Base-by-base conservation (phyloP, 2,797 vertebrate species). In the Eleutherodactylus coqui region DNA sequence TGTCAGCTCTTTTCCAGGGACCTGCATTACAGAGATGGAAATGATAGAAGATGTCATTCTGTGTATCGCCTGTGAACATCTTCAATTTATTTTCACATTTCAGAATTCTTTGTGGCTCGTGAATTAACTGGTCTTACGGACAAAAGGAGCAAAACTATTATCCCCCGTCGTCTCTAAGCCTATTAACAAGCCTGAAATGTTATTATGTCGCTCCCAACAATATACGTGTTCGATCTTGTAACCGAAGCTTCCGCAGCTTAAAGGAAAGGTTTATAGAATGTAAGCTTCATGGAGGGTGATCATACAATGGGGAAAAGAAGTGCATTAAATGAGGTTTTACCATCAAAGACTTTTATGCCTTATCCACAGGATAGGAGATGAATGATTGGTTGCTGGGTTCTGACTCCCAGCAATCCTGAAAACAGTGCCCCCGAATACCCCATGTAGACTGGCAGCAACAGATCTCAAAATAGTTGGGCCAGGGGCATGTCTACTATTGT, bases 41-140 rank as follows among this genome's bases (percentile, higher is more conserved):
- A 62, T 49, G 58, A 83, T 41, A 32, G 86, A 41, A 41, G 75
- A 64, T 64, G 43, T 79, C 41, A 84, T 67, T 45, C 62, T 82
- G 72, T 27, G 58, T 41, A 49, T 82, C 83, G 47, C 27, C 24
- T 16, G 45, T n/a, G 72, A 82, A 81, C 27, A 76, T 76, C 76
- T 81, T 82, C 70, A 77, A 87, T 88, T 80, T 77, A 84, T 70
- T 83, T 87, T 84, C 79, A 80, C 86, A 84, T 72, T 72, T 76
- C 3, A 2, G 73, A 24, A 36, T 79, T 47, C 69, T 79, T 73
- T 79, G 19, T 24, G 51, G 43, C 27, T 64, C n/a, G 55, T 67
- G 55, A 84, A 87, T 84, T 75, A 75, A 19, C 83, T 36, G 64
- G 34, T 70, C 75, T 2, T 36, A 8, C 67, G 16, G 69, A 78